Conservation (phyloP, 2,888 invertebrate genomes). For the Rhodophaea formosa region DNA sequence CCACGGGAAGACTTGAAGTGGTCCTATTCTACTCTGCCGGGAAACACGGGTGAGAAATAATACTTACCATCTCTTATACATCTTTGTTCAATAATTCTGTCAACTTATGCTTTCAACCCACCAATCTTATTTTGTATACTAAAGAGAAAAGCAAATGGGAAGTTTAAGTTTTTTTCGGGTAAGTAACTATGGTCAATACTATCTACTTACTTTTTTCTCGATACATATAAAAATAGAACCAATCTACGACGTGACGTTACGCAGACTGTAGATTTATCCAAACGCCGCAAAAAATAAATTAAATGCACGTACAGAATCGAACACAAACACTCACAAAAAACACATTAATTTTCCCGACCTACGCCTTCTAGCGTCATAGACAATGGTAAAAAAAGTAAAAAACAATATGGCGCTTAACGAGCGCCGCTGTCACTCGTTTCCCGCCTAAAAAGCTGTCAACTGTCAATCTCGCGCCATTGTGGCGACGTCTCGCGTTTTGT, state of each 20-base stretch:
- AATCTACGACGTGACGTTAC: neutral
- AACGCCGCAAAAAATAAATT: conserved; percentile 9
- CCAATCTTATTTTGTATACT: too few relatives aligned
- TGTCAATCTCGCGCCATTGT: conserved; percentile 51
- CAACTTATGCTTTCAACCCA: too few relatives aligned
- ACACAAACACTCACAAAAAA: conserved; percentile 12
- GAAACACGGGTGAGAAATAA: too few relatives aligned
- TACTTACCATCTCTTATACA: too few relatives aligned
- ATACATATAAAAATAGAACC: neutral
- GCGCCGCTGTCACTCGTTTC: conserved; percentile 59
- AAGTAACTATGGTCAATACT: too few relatives aligned
- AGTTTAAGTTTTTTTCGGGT: too few relatives aligned
- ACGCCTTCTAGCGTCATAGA: conserved; percentile 24
- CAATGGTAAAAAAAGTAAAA: conserved; percentile 41
- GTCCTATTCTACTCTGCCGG: too few relatives aligned
- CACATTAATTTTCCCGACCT: conserved; percentile 14
- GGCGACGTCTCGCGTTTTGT: conserved; percentile 19
- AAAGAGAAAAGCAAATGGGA: too few relatives aligned
- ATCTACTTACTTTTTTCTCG: too few relatives aligned
- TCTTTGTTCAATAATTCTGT: too few relatives aligned
- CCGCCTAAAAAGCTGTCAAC: conserved; percentile 74
- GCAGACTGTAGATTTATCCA: neutral
- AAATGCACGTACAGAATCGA: conserved; percentile 15
- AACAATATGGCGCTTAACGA: conserved; percentile 66
- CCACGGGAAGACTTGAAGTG: too few relatives aligned